phyloP scores from a whole-genome alignment of 2,797 vertebrate species.

The Graptemys geographica region DNA sequence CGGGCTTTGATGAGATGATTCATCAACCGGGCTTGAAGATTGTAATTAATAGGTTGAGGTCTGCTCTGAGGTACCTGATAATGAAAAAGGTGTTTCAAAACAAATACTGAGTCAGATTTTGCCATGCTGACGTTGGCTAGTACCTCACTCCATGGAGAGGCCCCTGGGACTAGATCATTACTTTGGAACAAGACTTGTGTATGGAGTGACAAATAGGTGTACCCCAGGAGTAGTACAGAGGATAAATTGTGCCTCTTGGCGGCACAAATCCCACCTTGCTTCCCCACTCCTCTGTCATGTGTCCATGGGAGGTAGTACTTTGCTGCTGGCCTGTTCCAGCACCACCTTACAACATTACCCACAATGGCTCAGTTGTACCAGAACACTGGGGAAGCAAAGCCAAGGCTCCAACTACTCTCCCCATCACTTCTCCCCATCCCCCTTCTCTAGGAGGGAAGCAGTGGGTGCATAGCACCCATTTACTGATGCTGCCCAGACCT shows the following conservation, averaged over 20 bases:
- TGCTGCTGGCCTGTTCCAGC: rapidly evolving
- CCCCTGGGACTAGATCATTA: rapidly evolving
- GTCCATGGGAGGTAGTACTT: background rate
- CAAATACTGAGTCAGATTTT: slow-evolving; percentile 11
- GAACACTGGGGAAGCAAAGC: background rate
- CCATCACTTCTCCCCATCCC: rapidly evolving
- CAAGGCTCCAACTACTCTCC: background rate
- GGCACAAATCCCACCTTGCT: background rate
- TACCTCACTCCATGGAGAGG: background rate
- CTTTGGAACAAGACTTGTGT: background rate
- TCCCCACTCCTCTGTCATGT: background rate
- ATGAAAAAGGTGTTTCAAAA: slow-evolving; percentile 49
- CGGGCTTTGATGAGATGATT: no score
- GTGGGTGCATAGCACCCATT: background rate
- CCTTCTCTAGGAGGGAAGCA: rapidly evolving
- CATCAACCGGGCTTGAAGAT: slow-evolving; percentile 43
- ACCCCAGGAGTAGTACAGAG: rapidly evolving
- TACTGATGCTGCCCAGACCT: rapidly evolving
- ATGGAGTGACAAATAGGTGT: rapidly evolving
- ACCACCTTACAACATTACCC: background rate
- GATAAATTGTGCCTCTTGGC: background rate
- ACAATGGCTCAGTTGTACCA: rapidly evolving
- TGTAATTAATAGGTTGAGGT: slow-evolving; percentile 39
- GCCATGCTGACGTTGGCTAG: background rate
- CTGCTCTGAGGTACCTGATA: slow-evolving; percentile 1